phyloP scores from a whole-genome alignment of 2,113 vertebrate species.

The Ibidorhyncha struthersii region DNA sequence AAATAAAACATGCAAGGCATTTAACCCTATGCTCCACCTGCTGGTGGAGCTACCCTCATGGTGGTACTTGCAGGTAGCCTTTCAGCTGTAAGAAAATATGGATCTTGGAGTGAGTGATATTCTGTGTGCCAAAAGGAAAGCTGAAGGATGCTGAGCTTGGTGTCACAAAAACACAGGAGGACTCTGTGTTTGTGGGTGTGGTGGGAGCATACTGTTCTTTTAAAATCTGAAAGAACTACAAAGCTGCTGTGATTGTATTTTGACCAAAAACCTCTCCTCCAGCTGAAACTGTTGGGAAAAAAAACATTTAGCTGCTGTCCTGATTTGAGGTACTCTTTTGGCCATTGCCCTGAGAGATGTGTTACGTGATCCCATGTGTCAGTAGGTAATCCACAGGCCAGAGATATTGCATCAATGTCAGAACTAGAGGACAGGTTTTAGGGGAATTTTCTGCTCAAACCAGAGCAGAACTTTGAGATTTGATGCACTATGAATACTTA shows the following conservation, averaged over 20 bases:
- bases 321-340: not conserved
- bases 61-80: not conserved
- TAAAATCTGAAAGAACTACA: not conserved
- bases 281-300: not conserved
- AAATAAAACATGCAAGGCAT: not conserved
- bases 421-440: not conserved
- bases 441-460: not conserved
- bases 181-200: not conserved
- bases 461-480: not conserved
- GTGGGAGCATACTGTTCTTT: not conserved
- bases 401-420: not conserved
- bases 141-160: not conserved
- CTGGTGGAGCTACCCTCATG: fast-evolving
- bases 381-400: not conserved
- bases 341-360: not conserved
- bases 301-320: no score
- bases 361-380: not conserved
- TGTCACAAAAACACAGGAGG: not conserved
- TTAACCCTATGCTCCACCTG: not conserved
- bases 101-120: not conserved
- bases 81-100: not conserved
- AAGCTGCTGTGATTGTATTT: not conserved
- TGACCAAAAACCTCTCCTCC: not conserved
- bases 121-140: not conserved
- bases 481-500: not conserved